Conservation (phyloP, 1,140 invertebrate species). For the Drosophila novamexicana region DNA sequence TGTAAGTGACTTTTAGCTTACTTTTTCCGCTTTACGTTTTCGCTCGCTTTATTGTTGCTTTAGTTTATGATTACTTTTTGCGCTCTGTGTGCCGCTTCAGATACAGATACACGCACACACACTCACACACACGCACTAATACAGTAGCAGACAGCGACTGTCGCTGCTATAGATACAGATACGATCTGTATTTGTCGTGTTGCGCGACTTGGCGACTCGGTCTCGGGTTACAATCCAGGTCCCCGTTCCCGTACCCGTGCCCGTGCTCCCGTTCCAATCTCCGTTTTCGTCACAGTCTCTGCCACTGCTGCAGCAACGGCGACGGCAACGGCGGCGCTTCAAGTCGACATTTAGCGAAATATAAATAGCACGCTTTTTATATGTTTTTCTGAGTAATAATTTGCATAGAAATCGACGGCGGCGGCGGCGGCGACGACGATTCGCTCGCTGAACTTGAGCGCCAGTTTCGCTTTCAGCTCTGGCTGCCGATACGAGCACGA, state of each 20-base stretch:
- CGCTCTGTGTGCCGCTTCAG: constrained; percentile 46
- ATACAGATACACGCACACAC: constrained; percentile 60
- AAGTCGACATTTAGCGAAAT: constrained; percentile 81
- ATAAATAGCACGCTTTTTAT: constrained; percentile 81
- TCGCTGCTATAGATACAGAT: constrained; percentile 69
- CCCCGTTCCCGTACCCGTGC: constrained; percentile 26
- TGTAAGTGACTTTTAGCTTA: constrained; percentile 53
- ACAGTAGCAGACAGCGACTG: constrained; percentile 25
- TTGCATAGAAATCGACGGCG: constrained; percentile 77
- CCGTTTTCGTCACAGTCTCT: constrained; percentile 69
- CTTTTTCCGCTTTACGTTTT: constrained; percentile 61
- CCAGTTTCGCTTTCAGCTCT: constrained; percentile 65
- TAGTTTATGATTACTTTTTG: constrained; percentile 72
- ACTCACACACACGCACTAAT: constrained; percentile 34
- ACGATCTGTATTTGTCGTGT: constrained; percentile 67
- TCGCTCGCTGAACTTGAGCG: constrained; percentile 67
- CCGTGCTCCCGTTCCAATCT: constrained; percentile 15
- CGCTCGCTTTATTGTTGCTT: constrained; percentile 60
- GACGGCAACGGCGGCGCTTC: constrained; percentile 57
- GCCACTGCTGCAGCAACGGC: constrained; percentile 47
- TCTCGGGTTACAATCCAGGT: constrained; percentile 49
- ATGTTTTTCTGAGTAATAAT: constrained; percentile 78
- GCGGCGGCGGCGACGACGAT: constrained; percentile 15
- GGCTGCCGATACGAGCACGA: constrained; percentile 18
- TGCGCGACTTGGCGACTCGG: constrained; percentile 39